phyloP scores from a whole-genome alignment of 2,888 invertebrate genomes.

The Augiades crinisus region DNA sequence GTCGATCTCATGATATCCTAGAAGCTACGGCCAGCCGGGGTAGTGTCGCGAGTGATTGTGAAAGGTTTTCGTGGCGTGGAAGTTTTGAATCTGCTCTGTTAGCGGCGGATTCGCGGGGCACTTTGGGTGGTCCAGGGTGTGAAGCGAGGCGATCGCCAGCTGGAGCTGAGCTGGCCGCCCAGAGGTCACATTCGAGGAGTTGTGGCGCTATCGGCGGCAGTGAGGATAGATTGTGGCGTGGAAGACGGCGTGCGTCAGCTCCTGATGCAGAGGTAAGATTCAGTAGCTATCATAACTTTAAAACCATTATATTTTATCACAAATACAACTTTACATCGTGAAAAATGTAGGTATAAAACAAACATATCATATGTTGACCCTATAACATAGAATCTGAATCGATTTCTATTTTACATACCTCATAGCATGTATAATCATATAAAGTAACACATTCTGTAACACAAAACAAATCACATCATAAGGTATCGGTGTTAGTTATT shows the following conservation, averaged over 20 bases:
- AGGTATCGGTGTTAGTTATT: slow-evolving; percentile 22
- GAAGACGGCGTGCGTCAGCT: slow-evolving; percentile 69
- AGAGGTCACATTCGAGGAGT: slow-evolving; percentile 89
- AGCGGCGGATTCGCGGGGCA: slow-evolving; percentile 92
- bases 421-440: slow-evolving; percentile 6
- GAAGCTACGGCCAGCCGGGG: slow-evolving; percentile 81
- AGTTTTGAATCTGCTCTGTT: slow-evolving; percentile 95
- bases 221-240: slow-evolving; percentile 78
- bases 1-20: slow-evolving; percentile 91
- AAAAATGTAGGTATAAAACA: not conserved
- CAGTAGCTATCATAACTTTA: too few species aligned
- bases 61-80: slow-evolving; percentile 95
- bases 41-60: slow-evolving; percentile 92
- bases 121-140: slow-evolving; percentile 87
- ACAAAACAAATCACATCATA: slow-evolving; percentile 20
- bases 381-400: not conserved
- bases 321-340: not conserved
- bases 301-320: too few species aligned
- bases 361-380: not conserved
- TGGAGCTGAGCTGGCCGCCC: slow-evolving; percentile 90
- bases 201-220: slow-evolving; percentile 92
- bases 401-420: slow-evolving; percentile 13
- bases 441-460: slow-evolving; percentile 23
- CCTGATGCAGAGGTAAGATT: slow-evolving; percentile 78
- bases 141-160: slow-evolving; percentile 91